These are phyloP conservation scores for Psephotus haematonotus DNA, from an alignment of 2,113 vertebrate species.

Conservation along the genomic window DNA sequence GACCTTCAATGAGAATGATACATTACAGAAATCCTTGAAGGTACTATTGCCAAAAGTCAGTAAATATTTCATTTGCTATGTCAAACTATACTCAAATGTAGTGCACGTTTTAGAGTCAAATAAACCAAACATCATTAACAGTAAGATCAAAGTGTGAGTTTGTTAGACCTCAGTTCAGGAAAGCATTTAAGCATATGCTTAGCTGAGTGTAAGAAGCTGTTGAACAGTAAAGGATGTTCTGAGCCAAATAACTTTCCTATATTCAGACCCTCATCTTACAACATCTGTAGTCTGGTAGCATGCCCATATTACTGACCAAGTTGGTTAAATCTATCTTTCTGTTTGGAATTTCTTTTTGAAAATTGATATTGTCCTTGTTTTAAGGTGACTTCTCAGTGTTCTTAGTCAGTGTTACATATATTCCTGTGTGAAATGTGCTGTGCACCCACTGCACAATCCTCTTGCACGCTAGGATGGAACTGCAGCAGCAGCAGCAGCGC, in stretches of 20 bases:
- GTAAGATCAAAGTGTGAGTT: background rate
- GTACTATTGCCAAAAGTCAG: background rate
- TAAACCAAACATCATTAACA: background rate
- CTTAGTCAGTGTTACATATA: too few species aligned
- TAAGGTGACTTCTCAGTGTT: background rate
- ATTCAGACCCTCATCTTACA: background rate
- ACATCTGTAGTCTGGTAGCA: background rate
- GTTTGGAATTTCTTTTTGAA: background rate
- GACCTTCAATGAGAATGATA: background rate
- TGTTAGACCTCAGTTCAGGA: background rate
- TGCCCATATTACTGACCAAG: background rate
- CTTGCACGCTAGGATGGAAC: background rate
- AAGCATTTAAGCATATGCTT: background rate
- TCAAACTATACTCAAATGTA: background rate
- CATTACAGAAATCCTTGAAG: background rate
- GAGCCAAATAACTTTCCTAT: background rate
- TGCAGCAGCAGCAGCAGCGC: background rate
- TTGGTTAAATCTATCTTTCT: background rate
- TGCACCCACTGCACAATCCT: background rate
- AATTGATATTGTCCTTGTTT: background rate
- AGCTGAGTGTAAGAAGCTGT: background rate
- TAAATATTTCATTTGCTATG: background rate
- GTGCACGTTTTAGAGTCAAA: background rate
- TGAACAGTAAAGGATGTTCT: background rate
- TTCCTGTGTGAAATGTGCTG: fast-evolving